phyloP scores from a whole-genome alignment of 2,888 invertebrate species.

The Drosophila basisetae region DNA sequence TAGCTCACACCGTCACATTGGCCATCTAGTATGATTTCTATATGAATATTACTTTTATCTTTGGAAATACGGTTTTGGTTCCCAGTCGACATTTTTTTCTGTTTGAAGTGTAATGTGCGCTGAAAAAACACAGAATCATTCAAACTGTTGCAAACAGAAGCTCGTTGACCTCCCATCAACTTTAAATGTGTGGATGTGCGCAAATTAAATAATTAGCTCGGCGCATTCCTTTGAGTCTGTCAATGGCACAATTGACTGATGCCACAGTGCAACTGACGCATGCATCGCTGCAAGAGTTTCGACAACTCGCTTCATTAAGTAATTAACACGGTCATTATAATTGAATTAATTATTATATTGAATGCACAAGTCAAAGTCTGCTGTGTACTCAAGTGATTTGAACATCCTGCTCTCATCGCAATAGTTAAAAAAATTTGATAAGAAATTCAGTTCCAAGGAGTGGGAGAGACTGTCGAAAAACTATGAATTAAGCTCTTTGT shows the following conservation, averaged over 20 bases:
- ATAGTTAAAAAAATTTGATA: neutral
- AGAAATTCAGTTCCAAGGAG: neutral
- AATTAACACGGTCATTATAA: conserved; percentile 68
- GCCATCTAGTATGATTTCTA: neutral
- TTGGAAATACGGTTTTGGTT: neutral
- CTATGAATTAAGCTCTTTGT: neutral
- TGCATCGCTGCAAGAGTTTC: conserved; percentile 43
- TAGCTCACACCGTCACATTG: neutral
- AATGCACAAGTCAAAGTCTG: conserved; percentile 32
- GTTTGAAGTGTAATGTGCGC: neutral
- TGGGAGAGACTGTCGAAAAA: neutral
- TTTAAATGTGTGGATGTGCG: conserved; percentile 1
- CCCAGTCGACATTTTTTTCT: neutral
- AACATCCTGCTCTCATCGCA: too few species aligned
- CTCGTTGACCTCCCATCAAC: conserved; percentile 9
- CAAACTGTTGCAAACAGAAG: conserved; percentile 9
- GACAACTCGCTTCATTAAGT: conserved; percentile 70
- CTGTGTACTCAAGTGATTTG: neutral
- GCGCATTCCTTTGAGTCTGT: conserved; percentile 45
- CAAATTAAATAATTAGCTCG: conserved; percentile 14
- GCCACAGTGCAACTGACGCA: conserved; percentile 50
- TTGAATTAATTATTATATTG: conserved; percentile 59
- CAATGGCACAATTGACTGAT: conserved; percentile 43
- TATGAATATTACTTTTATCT: neutral
- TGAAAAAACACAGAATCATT: conserved; percentile 3